Evolutionary conservation across 2,797 vertebrate genomes (phyloP).

Genomic region (Rhinogobio ventralis): DNA sequence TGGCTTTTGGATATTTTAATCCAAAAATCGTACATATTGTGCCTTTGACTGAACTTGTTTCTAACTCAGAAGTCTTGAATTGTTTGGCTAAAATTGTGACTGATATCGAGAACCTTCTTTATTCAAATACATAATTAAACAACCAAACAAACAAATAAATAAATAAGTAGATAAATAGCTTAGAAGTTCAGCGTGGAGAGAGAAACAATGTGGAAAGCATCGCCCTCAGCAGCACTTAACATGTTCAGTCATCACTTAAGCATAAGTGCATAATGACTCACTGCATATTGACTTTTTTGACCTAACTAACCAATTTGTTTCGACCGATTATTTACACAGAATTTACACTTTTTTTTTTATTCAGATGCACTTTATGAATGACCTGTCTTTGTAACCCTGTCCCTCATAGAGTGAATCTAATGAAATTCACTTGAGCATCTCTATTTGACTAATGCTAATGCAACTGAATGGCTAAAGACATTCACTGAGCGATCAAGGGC

Average conservation of each 20-base stretch:
- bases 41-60: no score
- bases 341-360: background rate
- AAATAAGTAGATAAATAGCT: background rate
- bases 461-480: background rate
- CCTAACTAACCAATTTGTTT: background rate
- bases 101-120: no score
- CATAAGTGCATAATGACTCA: background rate
- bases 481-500: background rate
- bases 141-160: slow-evolving; percentile 2
- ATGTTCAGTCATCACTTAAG: slow-evolving; percentile 7
- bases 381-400: background rate
- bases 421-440: background rate
- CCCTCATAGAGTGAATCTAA: background rate
- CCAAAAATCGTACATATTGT: no score
- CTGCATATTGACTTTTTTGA: background rate
- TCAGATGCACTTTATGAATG: slow-evolving; percentile 1
- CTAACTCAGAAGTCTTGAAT: background rate
- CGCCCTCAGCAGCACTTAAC: background rate
- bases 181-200: background rate
- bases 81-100: background rate
- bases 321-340: background rate
- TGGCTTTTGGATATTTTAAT: no score
- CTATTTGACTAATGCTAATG: background rate
- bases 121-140: background rate
- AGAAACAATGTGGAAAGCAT: background rate